phyloP scores from a whole-genome alignment of 2,888 invertebrate species.

The Timema podura region DNA sequence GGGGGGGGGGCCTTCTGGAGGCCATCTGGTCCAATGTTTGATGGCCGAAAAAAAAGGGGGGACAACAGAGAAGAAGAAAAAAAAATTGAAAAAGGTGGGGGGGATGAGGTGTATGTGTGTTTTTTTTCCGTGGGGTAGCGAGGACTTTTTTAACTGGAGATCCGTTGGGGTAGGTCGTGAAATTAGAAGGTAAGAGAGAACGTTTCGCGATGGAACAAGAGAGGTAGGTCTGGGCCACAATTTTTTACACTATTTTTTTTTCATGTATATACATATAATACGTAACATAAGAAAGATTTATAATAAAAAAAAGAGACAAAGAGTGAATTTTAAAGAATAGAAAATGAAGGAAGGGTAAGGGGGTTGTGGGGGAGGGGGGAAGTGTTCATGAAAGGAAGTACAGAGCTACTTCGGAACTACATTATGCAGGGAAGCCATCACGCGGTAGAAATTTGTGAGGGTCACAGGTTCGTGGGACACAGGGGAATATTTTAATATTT shows the following conservation, averaged over 20 bases:
- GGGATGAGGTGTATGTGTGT: no score
- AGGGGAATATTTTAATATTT: neutral
- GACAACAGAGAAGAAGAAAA: neutral
- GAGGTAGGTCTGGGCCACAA: neutral
- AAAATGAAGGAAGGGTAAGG: neutral
- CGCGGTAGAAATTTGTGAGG: neutral
- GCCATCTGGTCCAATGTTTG: constrained; percentile 13
- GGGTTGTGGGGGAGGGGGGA: neutral
- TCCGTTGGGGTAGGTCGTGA: constrained; percentile 14
- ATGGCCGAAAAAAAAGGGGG: neutral
- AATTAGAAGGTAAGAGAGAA: neutral
- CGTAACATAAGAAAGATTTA: neutral
- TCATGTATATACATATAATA: constrained; percentile 11
- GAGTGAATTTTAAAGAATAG: neutral
- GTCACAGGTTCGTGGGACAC: constrained; percentile 11
- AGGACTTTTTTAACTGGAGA: neutral
- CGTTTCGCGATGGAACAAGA: neutral
- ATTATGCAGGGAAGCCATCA: no score
- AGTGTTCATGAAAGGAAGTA: neutral
- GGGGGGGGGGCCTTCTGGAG: neutral
- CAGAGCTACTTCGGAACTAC: neutral
- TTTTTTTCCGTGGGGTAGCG: no score
- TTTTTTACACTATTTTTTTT: constrained; percentile 5
- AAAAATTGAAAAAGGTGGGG: no score
- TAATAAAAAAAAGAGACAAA: neutral